Percentiles rank a stretch among this genome's conserved stretches.
Evolutionary conservation across 92 coral and sea anemone species (phyloP).

Genomic region (Galaxea fascicularis): DNA sequence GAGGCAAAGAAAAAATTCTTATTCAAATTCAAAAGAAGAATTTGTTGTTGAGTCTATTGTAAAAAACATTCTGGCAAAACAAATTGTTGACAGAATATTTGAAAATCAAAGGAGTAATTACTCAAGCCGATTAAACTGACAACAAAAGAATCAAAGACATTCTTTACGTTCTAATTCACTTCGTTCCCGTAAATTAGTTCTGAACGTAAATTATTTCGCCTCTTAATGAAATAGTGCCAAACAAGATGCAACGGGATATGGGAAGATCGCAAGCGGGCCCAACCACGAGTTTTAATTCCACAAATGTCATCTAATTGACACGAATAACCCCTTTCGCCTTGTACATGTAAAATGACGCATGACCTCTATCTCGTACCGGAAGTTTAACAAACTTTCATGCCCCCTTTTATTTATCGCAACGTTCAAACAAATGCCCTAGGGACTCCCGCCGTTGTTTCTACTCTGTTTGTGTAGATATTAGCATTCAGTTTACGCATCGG

Average conservation of each 20-base stretch:
- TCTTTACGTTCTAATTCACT: no score
- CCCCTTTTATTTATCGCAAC: not conserved
- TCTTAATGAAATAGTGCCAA: not conserved
- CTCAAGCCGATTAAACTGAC: no score
- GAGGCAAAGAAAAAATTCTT: no score
- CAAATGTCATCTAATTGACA: not conserved
- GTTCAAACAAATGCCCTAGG: not conserved
- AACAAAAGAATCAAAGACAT: no score
- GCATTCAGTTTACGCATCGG: constrained; percentile 31
- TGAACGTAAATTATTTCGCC: not conserved
- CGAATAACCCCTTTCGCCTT: not conserved
- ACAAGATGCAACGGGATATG: no score
- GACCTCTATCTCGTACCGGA: not conserved
- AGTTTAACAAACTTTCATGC: not conserved
- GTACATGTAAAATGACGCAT: not conserved
- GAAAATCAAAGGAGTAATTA: no score
- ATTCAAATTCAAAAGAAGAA: no score
- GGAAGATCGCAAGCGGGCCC: no score
- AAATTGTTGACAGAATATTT: no score
- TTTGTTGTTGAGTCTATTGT: no score
- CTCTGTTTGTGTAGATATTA: not conserved
- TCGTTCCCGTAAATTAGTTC: no score
- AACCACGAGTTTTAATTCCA: not conserved
- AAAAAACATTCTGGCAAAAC: no score
- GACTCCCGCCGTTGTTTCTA: not conserved